A percentile compares a stretch with the other conserved stretches of the same genome.
These are phyloP conservation scores for Pholis gunnellus DNA, from an alignment of 2,113 vertebrate species.

Conservation along the genomic window DNA sequence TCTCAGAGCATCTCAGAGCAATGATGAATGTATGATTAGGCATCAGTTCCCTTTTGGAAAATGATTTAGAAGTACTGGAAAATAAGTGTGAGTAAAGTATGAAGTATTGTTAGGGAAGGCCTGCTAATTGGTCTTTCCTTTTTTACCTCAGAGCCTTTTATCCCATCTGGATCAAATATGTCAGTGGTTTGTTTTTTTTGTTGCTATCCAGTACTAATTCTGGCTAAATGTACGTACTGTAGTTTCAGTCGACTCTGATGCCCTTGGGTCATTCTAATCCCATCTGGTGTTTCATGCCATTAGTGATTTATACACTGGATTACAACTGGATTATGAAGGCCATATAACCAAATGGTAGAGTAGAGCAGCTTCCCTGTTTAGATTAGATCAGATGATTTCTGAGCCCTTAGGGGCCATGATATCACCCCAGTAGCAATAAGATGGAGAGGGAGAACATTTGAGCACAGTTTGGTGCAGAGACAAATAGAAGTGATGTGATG, in stretches of 20 bases:
- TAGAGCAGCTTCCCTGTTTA: conserved; percentile 22
- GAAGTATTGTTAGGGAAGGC: background rate
- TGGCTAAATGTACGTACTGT: conserved; percentile 19
- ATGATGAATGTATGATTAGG: background rate
- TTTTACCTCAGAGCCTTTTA: background rate
- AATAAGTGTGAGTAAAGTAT: background rate
- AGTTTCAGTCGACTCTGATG: conserved; percentile 31
- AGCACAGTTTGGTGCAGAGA: conserved; percentile 31
- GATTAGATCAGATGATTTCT: conserved; percentile 32
- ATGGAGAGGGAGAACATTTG: background rate
- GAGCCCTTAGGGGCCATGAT: conserved; percentile 4
- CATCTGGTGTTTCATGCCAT: conserved; percentile 68
- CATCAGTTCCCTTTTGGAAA: background rate
- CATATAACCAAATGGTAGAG: conserved; percentile 15
- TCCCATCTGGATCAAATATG: conserved; percentile 23
- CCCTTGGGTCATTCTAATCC: conserved; percentile 43
- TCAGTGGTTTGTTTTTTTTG: background rate
- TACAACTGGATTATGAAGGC: conserved; percentile 54
- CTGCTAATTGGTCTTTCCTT: conserved; percentile 4
- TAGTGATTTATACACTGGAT: conserved; percentile 45
- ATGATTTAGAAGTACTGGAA: background rate
- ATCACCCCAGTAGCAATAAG: conserved; percentile 37
- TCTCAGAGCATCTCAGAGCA: too few relatives aligned
- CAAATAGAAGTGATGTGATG: background rate
- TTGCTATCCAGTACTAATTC: background rate